Conservation (phyloP, 2,797 vertebrate genomes). For the Erpetoichthys calabaricus region DNA sequence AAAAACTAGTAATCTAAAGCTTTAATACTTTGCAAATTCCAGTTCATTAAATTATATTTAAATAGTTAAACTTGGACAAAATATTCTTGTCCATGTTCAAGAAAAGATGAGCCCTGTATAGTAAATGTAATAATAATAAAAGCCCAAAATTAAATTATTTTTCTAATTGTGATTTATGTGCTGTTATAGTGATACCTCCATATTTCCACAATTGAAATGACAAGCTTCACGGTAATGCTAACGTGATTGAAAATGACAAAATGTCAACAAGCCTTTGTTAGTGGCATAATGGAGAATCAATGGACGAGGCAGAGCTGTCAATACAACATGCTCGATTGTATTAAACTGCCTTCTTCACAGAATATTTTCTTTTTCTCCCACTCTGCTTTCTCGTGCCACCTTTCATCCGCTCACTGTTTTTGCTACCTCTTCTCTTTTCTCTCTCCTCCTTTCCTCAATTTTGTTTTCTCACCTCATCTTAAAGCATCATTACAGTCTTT, state of each 20-base stretch:
- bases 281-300: constrained; percentile 67
- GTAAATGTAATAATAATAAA: too few relatives aligned
- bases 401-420: constrained; percentile 27
- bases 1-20: too few relatives aligned
- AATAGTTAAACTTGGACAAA: too few relatives aligned
- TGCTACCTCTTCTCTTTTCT: background rate
- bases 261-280: constrained; percentile 70
- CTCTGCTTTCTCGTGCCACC: constrained; percentile 15
- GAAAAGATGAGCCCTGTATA: too few relatives aligned
- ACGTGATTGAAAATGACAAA: constrained; percentile 69
- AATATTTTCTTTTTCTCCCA: constrained; percentile 23
- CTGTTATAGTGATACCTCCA: too few relatives aligned
- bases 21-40: too few relatives aligned
- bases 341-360: constrained; percentile 48
- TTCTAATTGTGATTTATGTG: too few relatives aligned
- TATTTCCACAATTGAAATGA: too few relatives aligned
- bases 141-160: too few relatives aligned
- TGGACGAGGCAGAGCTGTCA: constrained; percentile 64
- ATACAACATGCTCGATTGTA: constrained; percentile 63
- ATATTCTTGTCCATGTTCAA: too few relatives aligned
- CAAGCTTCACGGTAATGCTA: constrained; percentile 28
- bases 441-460: background rate
- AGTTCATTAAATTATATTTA: too few relatives aligned
- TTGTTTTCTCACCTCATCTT: constrained; percentile 23
- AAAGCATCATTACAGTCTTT: too few relatives aligned